Conservation (phyloP, 2,888 invertebrate species). For the Agrochola lota region DNA sequence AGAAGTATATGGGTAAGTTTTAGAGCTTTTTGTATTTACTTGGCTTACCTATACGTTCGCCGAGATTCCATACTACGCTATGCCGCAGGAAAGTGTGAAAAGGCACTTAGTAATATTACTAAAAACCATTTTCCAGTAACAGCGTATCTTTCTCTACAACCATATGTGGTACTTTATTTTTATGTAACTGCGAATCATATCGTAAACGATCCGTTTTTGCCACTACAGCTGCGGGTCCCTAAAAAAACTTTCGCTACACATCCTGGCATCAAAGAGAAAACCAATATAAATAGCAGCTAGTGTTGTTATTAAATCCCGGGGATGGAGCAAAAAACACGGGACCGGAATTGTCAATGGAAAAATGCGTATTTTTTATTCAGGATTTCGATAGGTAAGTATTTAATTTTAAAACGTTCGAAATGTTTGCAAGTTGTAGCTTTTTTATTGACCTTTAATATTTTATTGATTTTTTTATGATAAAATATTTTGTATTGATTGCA, state of each 20-base stretch:
- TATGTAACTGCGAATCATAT: slow-evolving; percentile 26
- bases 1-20: neutral
- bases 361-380: slow-evolving; percentile 12
- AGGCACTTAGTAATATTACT: slow-evolving; percentile 21
- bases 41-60: neutral
- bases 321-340: slow-evolving; percentile 15
- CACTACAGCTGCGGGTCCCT: slow-evolving; percentile 16
- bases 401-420: neutral
- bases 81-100: neutral
- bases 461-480: neutral
- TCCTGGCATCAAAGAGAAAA: slow-evolving; percentile 11
- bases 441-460: neutral
- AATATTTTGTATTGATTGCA: neutral
- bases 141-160: neutral
- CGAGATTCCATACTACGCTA: neutral
- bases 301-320: slow-evolving; percentile 38
- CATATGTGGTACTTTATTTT: slow-evolving; percentile 28
- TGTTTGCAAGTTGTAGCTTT: neutral
- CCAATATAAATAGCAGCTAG: slow-evolving; percentile 36
- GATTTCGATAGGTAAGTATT: slow-evolving; percentile 1
- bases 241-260: slow-evolving; percentile 26
- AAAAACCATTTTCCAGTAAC: slow-evolving; percentile 15
- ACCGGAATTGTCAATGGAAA: slow-evolving; percentile 26
- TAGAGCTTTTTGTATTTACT: neutral
- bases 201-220: slow-evolving; percentile 20